A percentile compares a stretch with the other conserved stretches of the same genome.
Evolutionary conservation across 2,888 invertebrate species (phyloP).

Genomic region (Caenorhabditis plicata): DNA sequence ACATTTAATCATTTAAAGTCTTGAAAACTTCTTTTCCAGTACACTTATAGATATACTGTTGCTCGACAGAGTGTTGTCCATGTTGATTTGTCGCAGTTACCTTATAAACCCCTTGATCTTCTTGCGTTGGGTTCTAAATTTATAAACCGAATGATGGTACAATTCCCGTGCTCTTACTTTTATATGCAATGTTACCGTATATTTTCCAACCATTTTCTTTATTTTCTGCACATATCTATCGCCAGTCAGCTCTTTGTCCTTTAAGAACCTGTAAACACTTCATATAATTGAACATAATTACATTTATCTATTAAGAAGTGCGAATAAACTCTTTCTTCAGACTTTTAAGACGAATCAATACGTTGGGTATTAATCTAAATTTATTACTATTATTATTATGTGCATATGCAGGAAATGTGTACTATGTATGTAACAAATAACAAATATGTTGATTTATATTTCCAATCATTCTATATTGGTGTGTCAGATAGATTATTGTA

Average conservation of each 20-base stretch:
- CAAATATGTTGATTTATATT: too few relatives aligned
- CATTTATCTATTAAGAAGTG: too few relatives aligned
- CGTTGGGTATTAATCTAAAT: too few relatives aligned
- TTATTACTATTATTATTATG: too few relatives aligned
- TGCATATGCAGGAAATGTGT: too few relatives aligned
- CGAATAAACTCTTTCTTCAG: too few relatives aligned
- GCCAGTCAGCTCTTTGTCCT: slow-evolving; percentile 61
- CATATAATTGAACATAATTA: too few relatives aligned
- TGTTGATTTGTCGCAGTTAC: slow-evolving; percentile 59
- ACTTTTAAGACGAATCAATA: too few relatives aligned
- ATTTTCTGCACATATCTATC: slow-evolving; percentile 60
- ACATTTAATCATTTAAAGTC: slow-evolving; percentile 40
- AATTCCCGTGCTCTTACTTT: slow-evolving; percentile 43
- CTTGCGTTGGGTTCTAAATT: slow-evolving; percentile 62
- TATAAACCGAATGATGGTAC: slow-evolving; percentile 8
- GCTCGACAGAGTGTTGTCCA: slow-evolving; percentile 59
- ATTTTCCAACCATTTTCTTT: slow-evolving; percentile 65
- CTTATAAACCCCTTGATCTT: slow-evolving; percentile 64
- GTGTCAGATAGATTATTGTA: too few relatives aligned
- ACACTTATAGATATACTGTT: slow-evolving; percentile 57
- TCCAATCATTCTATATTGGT: too few relatives aligned
- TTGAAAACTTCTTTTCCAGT: slow-evolving; percentile 64
- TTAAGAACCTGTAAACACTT: slow-evolving; percentile 45
- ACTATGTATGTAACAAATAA: too few relatives aligned
- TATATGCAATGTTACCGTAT: slow-evolving; percentile 60